Evolutionary conservation across 1,140 invertebrate species (phyloP).

Genomic region (Saccostrea glomerata): DNA sequence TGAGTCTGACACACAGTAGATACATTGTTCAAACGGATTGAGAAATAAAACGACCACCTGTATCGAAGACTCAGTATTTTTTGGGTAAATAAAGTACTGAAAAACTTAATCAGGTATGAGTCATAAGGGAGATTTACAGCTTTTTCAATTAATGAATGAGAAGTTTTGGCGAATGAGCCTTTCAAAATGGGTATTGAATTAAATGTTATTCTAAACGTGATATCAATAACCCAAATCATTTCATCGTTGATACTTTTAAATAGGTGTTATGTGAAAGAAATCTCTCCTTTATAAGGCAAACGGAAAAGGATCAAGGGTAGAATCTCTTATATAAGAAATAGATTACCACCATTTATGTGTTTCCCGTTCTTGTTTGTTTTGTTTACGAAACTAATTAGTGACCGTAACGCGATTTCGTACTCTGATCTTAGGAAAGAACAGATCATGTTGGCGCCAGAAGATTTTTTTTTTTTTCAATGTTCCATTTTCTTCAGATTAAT

Average conservation of each 20-base stretch:
- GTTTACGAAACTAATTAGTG: slow-evolving; percentile 5
- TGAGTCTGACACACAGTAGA: not conserved
- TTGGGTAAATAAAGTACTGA: not conserved
- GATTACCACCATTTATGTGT: not conserved
- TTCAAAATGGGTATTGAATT: slow-evolving; percentile 15
- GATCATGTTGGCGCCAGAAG: not conserved
- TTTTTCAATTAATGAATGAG: slow-evolving; percentile 24
- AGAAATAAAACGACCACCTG: slow-evolving; percentile 9
- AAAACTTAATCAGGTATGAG: not conserved
- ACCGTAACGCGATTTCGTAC: not conserved
- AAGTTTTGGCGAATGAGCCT: slow-evolving; percentile 14
- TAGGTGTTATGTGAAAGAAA: not conserved
- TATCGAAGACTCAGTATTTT: not conserved
- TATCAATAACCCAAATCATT: slow-evolving; percentile 15
- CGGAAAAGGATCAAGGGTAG: not conserved
- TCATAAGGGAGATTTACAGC: slow-evolving; percentile 18
- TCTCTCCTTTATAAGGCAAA: not conserved
- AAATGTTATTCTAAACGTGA: slow-evolving; percentile 8
- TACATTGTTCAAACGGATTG: slow-evolving; percentile 13
- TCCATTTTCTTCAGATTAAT: not conserved
- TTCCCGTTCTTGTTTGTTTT: not conserved
- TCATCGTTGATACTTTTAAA: not conserved
- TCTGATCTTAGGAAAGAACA: not conserved
- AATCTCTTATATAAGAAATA: not conserved
- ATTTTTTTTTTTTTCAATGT: not conserved